Base-by-base conservation (phyloP, 1,140 invertebrate genomes). In the Drosophila parabipectinata region DNA sequence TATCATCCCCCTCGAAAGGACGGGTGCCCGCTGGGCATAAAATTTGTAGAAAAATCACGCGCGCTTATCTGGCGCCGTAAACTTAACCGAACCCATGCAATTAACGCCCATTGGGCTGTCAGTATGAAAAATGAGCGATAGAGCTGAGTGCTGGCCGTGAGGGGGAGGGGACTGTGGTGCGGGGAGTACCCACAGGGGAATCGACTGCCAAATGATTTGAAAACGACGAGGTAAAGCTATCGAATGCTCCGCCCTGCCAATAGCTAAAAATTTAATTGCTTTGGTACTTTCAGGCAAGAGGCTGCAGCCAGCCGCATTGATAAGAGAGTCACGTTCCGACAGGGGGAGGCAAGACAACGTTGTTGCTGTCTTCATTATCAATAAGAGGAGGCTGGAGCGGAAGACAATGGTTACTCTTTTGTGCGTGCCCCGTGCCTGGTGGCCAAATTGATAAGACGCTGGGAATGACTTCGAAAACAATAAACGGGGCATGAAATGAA, bases 11-110 rank as follows among this genome's bases (percentile, higher is more conserved):
- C 37, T 37, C 8, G 6, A 10, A 32, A 58, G 47, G 34, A 47
- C 9, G 47, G 64, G 53, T 74, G 61, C 76, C 83, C 84, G 72
- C 45, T 50, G 83, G 83, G 84, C 60, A 60, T 52, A 58, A 64
- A 87, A 84, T 88, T 88, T 71, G 72, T 77, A 83, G 84, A 88
- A 88, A 88, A 88, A 88, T 88, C 83, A 88, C 84, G 83, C 84
- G 83, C 83, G 85, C 79, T 88, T 88, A 88, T 88, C 83, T 88
- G 56, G 41, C 53, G 30, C 54, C 54, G 53, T 53, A 78, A 71
- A 79, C 79, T 78, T 53, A 87, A 72, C 59, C 79, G 72, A 84
- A 66, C 84, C 83, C 83, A 57, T 58, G 83, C 83, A 88, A 88
- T 88, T 88, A 88, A 88, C 83, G 83, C 83, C 83, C 83, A 83